A percentile compares a stretch with the other conserved stretches of the same genome.
phyloP scores from a whole-genome alignment of 2,888 invertebrate species.

The Phaedon cochleariae region DNA sequence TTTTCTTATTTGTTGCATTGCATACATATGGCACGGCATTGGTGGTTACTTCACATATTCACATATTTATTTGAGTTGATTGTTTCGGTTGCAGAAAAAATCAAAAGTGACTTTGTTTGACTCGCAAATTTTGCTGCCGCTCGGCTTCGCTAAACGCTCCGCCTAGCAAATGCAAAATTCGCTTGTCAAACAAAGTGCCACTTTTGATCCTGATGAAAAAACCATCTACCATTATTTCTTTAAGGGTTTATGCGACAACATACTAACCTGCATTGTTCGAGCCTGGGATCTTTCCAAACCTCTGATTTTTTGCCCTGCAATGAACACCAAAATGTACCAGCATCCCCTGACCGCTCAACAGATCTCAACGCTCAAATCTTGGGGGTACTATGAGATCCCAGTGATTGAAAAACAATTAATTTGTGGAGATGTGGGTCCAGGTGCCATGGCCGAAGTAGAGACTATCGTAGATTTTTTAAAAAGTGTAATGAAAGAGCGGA shows the following conservation, averaged over 20 bases:
- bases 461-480: constrained; percentile 69
- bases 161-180: too few relatives aligned
- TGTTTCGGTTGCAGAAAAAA: too few relatives aligned
- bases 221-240: constrained; percentile 46
- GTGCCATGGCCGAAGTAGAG: constrained; percentile 93
- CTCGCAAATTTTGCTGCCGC: too few relatives aligned
- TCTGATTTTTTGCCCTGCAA: constrained; percentile 93
- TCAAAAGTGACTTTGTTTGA: too few relatives aligned
- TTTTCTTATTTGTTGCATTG: too few relatives aligned
- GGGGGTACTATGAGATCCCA: constrained; percentile 88
- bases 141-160: too few relatives aligned
- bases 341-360: constrained; percentile 89
- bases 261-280: constrained; percentile 87
- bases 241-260: constrained; percentile 90
- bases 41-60: too few relatives aligned
- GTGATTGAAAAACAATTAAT: constrained; percentile 87
- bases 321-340: constrained; percentile 98
- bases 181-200: too few relatives aligned
- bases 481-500: constrained; percentile 19
- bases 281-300: constrained; percentile 91
- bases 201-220: too few relatives aligned
- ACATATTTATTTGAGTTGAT: too few relatives aligned
- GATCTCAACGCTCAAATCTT: constrained; percentile 73
- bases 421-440: constrained; percentile 93
- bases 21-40: too few relatives aligned